phyloP scores from a whole-genome alignment of 2,888 invertebrate genomes.

The Plebejus melissa region DNA sequence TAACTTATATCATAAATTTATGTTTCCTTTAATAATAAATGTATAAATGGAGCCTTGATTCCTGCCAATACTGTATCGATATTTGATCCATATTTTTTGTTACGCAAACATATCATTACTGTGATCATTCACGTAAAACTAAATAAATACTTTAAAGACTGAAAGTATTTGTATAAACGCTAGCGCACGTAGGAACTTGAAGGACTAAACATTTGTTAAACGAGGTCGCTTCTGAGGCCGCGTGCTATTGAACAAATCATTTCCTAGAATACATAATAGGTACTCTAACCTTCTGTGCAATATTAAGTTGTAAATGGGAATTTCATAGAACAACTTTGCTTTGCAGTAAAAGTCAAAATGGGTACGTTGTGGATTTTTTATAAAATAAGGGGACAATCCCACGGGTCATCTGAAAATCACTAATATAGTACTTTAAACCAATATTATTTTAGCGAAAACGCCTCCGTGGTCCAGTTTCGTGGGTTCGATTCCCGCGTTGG shows the following conservation, averaged over 20 bases:
- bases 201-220: conserved; percentile 33
- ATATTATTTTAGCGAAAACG: background rate
- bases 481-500: no score
- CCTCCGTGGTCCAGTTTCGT: no score
- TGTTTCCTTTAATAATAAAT: no score
- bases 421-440: background rate
- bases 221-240: conserved; percentile 34
- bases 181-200: conserved; percentile 6
- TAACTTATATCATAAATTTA: no score
- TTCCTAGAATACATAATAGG: conserved; percentile 26
- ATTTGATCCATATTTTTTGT: no score
- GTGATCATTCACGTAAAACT: background rate
- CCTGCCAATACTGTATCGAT: no score
- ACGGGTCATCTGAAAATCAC: no score
- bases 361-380: no score
- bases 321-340: background rate
- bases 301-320: background rate
- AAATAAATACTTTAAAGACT: background rate
- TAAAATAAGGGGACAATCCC: no score
- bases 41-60: no score
- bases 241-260: conserved; percentile 34
- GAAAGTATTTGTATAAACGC: conserved; percentile 2
- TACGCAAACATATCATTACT: background rate
- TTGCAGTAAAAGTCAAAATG: background rate
- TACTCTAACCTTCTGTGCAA: conserved; percentile 18